Evolutionary conservation across 1,140 invertebrate species (phyloP).

Genomic region (Lordiphosa collinella): DNA sequence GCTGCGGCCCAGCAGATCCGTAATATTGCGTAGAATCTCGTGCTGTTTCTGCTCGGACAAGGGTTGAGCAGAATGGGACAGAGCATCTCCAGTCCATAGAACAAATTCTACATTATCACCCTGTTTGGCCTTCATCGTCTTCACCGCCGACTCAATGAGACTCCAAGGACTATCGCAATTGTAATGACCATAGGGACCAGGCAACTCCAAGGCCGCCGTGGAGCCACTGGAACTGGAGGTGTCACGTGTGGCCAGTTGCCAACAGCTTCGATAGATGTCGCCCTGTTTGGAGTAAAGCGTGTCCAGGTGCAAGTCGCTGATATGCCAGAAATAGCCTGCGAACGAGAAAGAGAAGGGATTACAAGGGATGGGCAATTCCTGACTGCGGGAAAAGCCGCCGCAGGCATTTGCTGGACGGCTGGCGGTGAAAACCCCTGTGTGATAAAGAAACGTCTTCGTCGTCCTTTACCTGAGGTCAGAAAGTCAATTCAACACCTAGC

Average conservation of each 20-base stretch:
- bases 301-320: conserved; percentile 94
- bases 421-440: conserved; percentile 32
- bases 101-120: conserved; percentile 94
- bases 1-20: conserved; percentile 86
- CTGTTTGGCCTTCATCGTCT: conserved; percentile 89
- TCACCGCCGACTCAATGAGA: conserved; percentile 90
- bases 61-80: conserved; percentile 82
- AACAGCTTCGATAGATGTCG: conserved; percentile 82
- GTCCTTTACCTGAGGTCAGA: conserved; percentile 28
- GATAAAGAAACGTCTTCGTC: conserved; percentile 4
- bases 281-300: conserved; percentile 87
- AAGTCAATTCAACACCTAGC: conserved; percentile 26
- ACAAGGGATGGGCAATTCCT: conserved; percentile 37
- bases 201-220: conserved; percentile 51
- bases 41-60: conserved; percentile 83
- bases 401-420: conserved; percentile 42
- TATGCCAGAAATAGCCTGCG: conserved; percentile 95
- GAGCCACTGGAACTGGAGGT: conserved; percentile 16
- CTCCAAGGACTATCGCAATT: conserved; percentile 92
- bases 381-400: conserved; percentile 41
- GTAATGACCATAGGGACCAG: conserved; percentile 89
- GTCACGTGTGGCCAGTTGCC: conserved; percentile 64
- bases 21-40: conserved; percentile 87
- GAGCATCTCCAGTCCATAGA: conserved; percentile 91
- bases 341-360: conserved; percentile 24